phyloP scores from a whole-genome alignment of 2,113 vertebrate genomes.

The Cyphomyrus plagiostoma region DNA sequence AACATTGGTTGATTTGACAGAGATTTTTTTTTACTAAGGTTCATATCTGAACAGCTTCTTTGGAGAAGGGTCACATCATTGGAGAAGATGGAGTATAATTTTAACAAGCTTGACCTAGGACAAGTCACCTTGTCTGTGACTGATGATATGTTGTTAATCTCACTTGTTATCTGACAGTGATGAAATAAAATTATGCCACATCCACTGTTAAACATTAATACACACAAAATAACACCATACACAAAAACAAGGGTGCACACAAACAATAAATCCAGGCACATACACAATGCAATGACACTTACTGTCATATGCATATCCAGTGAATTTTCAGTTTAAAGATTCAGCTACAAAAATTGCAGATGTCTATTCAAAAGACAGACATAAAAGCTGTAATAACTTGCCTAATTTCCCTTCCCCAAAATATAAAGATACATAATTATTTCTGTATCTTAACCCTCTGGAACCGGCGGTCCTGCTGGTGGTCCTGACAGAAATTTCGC shows the following conservation, averaged over 20 bases:
- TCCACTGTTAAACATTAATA: background rate
- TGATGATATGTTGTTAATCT: constrained; percentile 9
- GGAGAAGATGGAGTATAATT: constrained; percentile 17
- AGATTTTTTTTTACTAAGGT: constrained; percentile 35
- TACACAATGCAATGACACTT: background rate
- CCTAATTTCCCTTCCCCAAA: background rate
- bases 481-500: too few relatives aligned
- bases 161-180: background rate
- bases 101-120: constrained; percentile 1
- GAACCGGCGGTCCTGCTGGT: too few relatives aligned
- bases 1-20: constrained; percentile 15
- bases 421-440: background rate
- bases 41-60: constrained; percentile 19
- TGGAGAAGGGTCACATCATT: constrained; percentile 27
- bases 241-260: background rate
- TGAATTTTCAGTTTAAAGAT: background rate
- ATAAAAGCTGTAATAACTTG: background rate
- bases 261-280: background rate
- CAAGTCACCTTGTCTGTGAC: constrained; percentile 10
- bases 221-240: background rate
- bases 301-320: background rate
- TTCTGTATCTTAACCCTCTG: background rate
- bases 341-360: constrained; percentile 7
- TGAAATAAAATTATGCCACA: background rate
- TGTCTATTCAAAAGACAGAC: background rate